Percentiles rank a stretch among this genome's conserved stretches.
These are phyloP conservation scores for Agriopis aurantiaria DNA, from an alignment of 2,888 invertebrate species.

Conservation along the genomic window DNA sequence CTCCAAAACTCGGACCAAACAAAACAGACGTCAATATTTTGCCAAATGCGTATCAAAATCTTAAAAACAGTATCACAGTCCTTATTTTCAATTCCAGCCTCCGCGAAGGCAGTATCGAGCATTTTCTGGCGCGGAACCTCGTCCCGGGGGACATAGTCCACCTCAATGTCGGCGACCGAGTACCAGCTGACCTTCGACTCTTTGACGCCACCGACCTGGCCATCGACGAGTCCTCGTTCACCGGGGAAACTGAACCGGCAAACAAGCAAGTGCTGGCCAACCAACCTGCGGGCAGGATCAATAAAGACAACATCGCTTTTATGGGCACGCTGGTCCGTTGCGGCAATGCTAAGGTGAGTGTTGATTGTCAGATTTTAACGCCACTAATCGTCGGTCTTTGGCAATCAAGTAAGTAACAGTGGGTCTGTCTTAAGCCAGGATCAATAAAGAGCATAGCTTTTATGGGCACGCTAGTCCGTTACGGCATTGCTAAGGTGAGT, in stretches of 20 bases:
- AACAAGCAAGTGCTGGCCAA: constrained; percentile 90
- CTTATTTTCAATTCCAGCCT: constrained; percentile 85
- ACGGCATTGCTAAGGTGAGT: constrained; percentile 96
- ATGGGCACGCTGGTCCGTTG: constrained; percentile 99
- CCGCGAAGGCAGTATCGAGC: constrained; percentile 94
- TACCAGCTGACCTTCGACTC: constrained; percentile 98
- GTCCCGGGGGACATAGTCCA: constrained; percentile 99
- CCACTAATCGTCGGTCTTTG: constrained; percentile 95
- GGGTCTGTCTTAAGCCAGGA: constrained; percentile 88
- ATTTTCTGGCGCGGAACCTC: constrained; percentile 96
- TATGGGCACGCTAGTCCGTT: constrained; percentile 98
- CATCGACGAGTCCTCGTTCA: constrained; percentile 99
- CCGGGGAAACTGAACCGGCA: constrained; percentile 98
- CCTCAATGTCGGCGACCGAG: constrained; percentile 97
- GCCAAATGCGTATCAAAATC: background rate
- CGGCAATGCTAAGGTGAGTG: constrained; percentile 95
- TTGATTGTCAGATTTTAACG: background rate
- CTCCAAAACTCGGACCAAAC: too few species aligned
- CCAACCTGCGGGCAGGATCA: constrained; percentile 88
- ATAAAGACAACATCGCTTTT: constrained; percentile 96
- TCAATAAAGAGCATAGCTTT: constrained; percentile 96
- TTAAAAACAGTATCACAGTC: background rate
- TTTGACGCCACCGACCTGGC: constrained; percentile 96
- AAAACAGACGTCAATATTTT: too few species aligned
- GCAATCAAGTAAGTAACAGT: constrained; percentile 91